Evolutionary conservation across 2,888 invertebrate genomes (phyloP), one percentile per base, ranked within the genome.

Genomic region (Autographa pulchrina): DNA sequence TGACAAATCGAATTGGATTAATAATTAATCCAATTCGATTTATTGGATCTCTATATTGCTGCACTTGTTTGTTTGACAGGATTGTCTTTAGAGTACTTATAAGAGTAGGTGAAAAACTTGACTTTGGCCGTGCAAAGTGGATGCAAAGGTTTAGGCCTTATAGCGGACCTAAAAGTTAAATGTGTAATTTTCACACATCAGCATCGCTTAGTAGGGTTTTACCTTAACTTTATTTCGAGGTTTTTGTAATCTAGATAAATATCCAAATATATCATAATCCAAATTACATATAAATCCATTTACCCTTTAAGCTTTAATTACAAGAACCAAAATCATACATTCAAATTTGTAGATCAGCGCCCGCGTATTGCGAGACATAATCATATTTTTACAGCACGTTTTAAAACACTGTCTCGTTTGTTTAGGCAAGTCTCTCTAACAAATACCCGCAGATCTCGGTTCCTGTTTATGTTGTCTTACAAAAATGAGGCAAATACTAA

Each of bases 401-500:
- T 56, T 56, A 13, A 48, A 48, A 48, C 13, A 56, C 20, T 13
- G 25, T 56, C 20, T 56, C 54, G 25, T 56, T 56, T 56, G 54
- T 56, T 14, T 56, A 56, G 54, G 54, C 20, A 20, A 25, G 9
- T 8, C 18, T 4, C 13, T 56, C 20, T 4, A 2, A 25, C 4
- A 56, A 25, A 20, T 13, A 56, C 20, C 20, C 25, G 18, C 54
- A 25, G 54, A 25, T 25, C 25, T 56, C 25, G 13, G 54, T 52
- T 18, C 54, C 52, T 52, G 54, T 66, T 72, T n/a, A 61, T 75
- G 16, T 41, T 61, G 16, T 4, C 61, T 41, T 2, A 18, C 20
- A 41, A 61, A 41, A 14, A 41, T 38, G 25, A 48, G 25, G 48
- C 13, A n/a, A 48, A 48, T 31, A n/a, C 25, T 43, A 20, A 25